Evolutionary conservation across 1,140 invertebrate species (phyloP), one percentile per base, ranked within the genome.

Genomic region (Nymphalis io): DNA sequence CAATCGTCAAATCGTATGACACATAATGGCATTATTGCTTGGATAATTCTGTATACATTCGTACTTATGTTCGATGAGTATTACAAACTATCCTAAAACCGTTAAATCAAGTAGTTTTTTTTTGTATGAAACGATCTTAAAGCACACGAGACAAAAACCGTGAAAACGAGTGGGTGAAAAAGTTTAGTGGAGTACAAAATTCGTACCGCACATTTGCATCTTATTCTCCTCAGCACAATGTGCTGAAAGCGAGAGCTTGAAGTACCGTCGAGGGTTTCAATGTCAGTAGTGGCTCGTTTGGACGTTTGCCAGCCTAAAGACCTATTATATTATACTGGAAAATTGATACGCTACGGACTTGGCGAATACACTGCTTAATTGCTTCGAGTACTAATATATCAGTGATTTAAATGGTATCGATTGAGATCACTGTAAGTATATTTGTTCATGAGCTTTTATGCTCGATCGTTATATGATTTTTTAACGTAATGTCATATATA

Each of bases 261-360:
- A 74, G 75, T 70, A 69, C 63, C 44, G 64, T 61, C 59, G 60
- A 62, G 66, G 73, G 72, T 79, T 75, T 73, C 78, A 80, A 77
- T 80, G 78, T 80, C 73, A 75, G 70, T 55, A 65, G 73, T 69
- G 76, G 66, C 68, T 21, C 70, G 65, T 71, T 79, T 82, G 80
- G 80, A 72, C 46, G 58, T 53, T 60, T 70, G 80, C 78, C 80
- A 81, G 73, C 61, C 23, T 70, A 71, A 75, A 71, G 72, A 74
- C 65, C 69, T 53, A 68, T 73, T 74, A 64, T 68, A 68, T 72
- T 60, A 68, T 69, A 42, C 20, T 57, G 42, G 40, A n/a, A 72
- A 72, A 68, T 71, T 71, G 69, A 62, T 66, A 63, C 61, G 48
- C 62, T 65, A 59, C 46, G 51, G 55, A 48, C 55, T 57, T 44